These are phyloP conservation scores for Cisticola juncidis DNA, from an alignment of 2,113 vertebrate species.

Conservation along the genomic window DNA sequence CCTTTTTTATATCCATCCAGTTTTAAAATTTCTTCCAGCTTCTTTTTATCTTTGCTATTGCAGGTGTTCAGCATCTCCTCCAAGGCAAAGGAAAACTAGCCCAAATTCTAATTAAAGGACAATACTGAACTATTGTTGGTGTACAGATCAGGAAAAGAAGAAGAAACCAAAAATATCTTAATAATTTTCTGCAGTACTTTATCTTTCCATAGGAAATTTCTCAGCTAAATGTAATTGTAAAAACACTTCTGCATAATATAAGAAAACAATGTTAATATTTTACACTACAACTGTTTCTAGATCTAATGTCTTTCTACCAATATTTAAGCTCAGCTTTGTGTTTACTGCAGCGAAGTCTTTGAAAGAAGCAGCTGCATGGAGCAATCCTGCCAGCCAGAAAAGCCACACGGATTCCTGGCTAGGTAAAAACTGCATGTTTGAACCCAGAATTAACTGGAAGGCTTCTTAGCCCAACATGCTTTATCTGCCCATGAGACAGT, in stretches of 20 bases:
- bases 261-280: background rate
- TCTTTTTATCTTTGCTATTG: background rate
- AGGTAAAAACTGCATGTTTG: background rate
- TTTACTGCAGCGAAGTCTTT: background rate
- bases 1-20: background rate
- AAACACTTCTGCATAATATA: background rate
- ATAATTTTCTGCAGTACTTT: background rate
- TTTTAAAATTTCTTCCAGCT: background rate
- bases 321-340: background rate
- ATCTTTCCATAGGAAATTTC: background rate
- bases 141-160: background rate
- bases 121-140: background rate
- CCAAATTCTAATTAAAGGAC: background rate
- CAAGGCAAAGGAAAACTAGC: background rate
- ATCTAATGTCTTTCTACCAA: background rate
- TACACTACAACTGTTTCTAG: background rate
- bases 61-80: background rate
- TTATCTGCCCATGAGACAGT: background rate
- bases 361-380: background rate
- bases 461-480: background rate
- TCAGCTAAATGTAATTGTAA: background rate
- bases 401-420: fast-evolving
- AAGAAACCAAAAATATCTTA: background rate
- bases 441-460: background rate
- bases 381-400: background rate